Conservation (phyloP, 2,797 vertebrate species). For the Cossypha dichroa region DNA sequence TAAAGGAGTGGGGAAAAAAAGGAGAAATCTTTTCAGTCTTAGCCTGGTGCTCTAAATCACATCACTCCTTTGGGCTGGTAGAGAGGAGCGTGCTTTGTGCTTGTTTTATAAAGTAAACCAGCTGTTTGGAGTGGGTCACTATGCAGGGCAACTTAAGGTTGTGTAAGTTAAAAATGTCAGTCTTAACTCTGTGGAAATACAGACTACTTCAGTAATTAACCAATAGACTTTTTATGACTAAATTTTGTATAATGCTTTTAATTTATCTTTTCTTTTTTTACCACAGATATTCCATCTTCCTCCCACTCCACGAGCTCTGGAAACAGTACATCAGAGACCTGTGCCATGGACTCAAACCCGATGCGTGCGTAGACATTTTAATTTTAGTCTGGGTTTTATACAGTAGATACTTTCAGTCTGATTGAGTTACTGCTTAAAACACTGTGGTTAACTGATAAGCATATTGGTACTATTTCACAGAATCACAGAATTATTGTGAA, state of each 20-base stretch:
- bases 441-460: not conserved
- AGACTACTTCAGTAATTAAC: not conserved
- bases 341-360: conserved; percentile 84
- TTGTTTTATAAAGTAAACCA: not conserved
- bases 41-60: not conserved
- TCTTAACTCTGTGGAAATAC: not conserved
- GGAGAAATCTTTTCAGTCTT: not conserved
- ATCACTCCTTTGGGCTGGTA: accelerated
- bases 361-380: conserved; percentile 70
- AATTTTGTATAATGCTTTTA: not conserved
- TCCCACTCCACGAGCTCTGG: conserved; percentile 92
- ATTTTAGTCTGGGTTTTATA: not conserved
- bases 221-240: not conserved
- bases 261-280: not conserved
- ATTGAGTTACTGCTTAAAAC: not conserved
- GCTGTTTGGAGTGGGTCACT: not conserved
- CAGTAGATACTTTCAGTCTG: not conserved
- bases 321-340: conserved; percentile 88
- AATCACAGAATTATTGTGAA: not conserved
- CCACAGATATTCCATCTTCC: conserved; percentile 86
- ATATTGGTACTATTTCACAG: not conserved
- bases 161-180: not conserved
- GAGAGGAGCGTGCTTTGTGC: not conserved
- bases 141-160: not conserved
- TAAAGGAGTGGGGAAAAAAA: not conserved